phyloP scores from a whole-genome alignment of 2,113 vertebrate species.

The Stictonetta naevosa region DNA sequence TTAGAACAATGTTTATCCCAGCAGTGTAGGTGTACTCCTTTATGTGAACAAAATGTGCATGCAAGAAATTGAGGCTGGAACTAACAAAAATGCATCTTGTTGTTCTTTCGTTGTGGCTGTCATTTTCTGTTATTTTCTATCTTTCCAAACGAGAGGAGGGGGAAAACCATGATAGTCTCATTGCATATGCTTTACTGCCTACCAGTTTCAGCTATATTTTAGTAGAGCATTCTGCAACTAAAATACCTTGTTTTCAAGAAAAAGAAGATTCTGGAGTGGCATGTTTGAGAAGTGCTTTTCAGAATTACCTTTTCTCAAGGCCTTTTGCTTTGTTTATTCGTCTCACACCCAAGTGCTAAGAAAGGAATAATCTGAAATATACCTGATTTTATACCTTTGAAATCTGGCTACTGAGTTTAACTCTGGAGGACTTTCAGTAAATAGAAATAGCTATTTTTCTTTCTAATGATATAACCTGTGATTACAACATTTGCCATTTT shows the following conservation, averaged over 20 bases:
- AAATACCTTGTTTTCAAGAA: not conserved
- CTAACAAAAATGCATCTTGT: constrained; percentile 17
- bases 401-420: not conserved
- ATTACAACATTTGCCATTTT: not conserved
- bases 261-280: not conserved
- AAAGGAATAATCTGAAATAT: not conserved
- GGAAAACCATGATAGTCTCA: constrained; percentile 14
- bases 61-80: constrained; percentile 1
- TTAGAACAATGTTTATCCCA: not conserved
- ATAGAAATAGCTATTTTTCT: not conserved
- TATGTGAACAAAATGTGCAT: constrained; percentile 22
- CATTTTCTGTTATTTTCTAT: not conserved
- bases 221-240: not conserved
- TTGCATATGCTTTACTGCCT: not conserved
- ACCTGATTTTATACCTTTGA: constrained; percentile 8
- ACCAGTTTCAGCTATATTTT: not conserved
- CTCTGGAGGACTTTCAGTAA: not conserved
- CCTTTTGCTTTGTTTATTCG: not conserved
- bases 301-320: not conserved
- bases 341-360: not conserved
- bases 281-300: not conserved
- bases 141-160: constrained; percentile 29
- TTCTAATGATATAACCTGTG: not conserved
- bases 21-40: not conserved
- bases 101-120: constrained; percentile 28